Base-by-base conservation (phyloP, 2,113 vertebrate species). In the Oophaga pumilio region DNA sequence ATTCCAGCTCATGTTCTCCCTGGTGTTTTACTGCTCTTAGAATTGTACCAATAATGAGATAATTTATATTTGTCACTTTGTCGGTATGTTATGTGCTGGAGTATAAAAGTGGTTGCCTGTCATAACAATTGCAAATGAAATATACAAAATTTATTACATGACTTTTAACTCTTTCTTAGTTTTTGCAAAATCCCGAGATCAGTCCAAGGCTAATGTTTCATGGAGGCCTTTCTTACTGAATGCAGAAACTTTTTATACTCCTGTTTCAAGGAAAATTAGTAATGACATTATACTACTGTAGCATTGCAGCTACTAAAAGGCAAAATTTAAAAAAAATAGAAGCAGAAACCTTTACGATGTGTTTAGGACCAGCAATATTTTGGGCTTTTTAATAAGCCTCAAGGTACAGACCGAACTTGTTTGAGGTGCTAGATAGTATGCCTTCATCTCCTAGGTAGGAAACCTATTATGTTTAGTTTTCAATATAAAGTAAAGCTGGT, bases 1-100 rank as follows among this genome's bases (percentile, higher is more conserved):
- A 26, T 78, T 80, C 24, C 53, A 33, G 77, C 53, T 10, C 50
- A 26, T 53, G 76, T 77, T 53, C 5, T 77, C 56, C 76, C 24
- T 28, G 22, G 56, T 59, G 53, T 57, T 80, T 80, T 80, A 60
- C 20, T 80, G 77, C 56, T 80, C 15, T 20, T 79, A 79, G n/a
- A 59, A 79, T 33, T 80, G 13, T 26, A 53, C 13, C 52, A 56
- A 78, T 56, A 78, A 57, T 78, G 15, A 59, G 56, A 80, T 60
- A 80, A 80, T 80, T 28, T 28, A 15, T 60, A 60, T 80, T 24
- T 80, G 33, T 28, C 57, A 43, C 53, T 18, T 28, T 56, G 24
- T 79, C 59, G 76, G 53, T 18, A 20, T 33, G 71, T 33, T 59
- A 17, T 60, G 15, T 1, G n/a, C 76, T 28, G 53, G 13, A 28